Evolutionary conservation across 2,888 invertebrate species (phyloP).

Genomic region (Nomada hirtipes): DNA sequence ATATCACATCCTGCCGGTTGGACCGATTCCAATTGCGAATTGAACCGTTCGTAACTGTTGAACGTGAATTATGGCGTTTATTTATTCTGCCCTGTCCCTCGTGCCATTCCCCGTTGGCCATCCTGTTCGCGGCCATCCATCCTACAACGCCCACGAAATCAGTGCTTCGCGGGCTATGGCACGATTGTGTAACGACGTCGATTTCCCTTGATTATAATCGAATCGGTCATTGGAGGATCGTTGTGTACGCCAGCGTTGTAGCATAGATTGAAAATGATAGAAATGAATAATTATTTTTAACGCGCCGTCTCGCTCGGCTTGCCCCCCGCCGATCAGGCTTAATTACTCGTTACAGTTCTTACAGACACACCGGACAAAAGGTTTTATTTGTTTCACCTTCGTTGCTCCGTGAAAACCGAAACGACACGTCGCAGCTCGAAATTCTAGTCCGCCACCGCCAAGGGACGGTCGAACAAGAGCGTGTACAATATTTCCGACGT

Average conservation of each 20-base stretch:
- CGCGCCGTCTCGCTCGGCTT: neutral
- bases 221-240: slow-evolving; percentile 57
- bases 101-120: slow-evolving; percentile 45
- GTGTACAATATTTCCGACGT: neutral
- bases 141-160: slow-evolving; percentile 64
- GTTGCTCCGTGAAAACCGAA: too few relatives aligned
- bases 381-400: too few relatives aligned
- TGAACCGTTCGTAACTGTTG: slow-evolving; percentile 81
- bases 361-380: too few relatives aligned
- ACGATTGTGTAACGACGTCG: slow-evolving; percentile 54
- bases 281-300: slow-evolving; percentile 49
- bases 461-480: slow-evolving; percentile 26
- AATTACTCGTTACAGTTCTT: neutral
- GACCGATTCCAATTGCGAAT: slow-evolving; percentile 81
- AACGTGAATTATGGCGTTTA: slow-evolving; percentile 82
- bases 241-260: slow-evolving; percentile 1
- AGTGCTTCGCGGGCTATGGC: slow-evolving; percentile 54
- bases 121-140: slow-evolving; percentile 57
- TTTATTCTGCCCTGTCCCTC: slow-evolving; percentile 72
- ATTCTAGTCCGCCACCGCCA: neutral
- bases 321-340: neutral
- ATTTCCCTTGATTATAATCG: slow-evolving; percentile 65
- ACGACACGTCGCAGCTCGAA: neutral
- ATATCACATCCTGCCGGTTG: slow-evolving; percentile 70
- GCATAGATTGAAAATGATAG: slow-evolving; percentile 53